Conservation (phyloP, 2,797 vertebrate species). For the Xenentodon cancila region DNA sequence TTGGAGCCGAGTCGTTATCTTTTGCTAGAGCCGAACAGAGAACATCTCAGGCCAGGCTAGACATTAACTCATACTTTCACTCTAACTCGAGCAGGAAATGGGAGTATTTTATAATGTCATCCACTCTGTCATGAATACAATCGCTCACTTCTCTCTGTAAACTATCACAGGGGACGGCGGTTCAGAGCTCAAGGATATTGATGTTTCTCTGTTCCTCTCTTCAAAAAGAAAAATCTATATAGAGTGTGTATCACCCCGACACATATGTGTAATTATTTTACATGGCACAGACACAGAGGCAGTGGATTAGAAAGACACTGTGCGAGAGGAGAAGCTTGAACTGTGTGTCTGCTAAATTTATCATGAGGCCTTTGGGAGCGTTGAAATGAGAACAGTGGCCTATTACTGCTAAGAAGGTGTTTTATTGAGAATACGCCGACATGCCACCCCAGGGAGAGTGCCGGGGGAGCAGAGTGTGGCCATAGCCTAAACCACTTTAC, state of each 20-base stretch:
- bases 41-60: slow-evolving; percentile 62
- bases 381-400: slow-evolving; percentile 92
- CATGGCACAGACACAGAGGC: slow-evolving; percentile 63
- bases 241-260: slow-evolving; percentile 62
- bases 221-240: slow-evolving; percentile 49
- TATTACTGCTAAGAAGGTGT: slow-evolving; percentile 94
- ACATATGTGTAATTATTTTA: slow-evolving; percentile 80
- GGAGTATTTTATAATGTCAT: slow-evolving; percentile 77
- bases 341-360: slow-evolving; percentile 91
- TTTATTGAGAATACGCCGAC: slow-evolving; percentile 91
- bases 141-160: slow-evolving; percentile 67
- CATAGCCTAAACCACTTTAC: slow-evolving; percentile 69
- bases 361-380: slow-evolving; percentile 91
- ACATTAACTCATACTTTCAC: slow-evolving; percentile 79
- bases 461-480: slow-evolving; percentile 71
- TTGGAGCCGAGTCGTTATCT: slow-evolving; percentile 73
- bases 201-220: slow-evolving; percentile 47
- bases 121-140: slow-evolving; percentile 73
- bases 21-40: slow-evolving; percentile 44
- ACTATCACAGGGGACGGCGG: slow-evolving; percentile 58
- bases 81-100: slow-evolving; percentile 76
- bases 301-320: slow-evolving; percentile 73
- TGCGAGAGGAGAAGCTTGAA: slow-evolving; percentile 82
- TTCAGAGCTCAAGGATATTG: slow-evolving; percentile 67
- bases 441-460: slow-evolving; percentile 81